These are phyloP conservation scores for Darwinula stevensoni DNA, from an alignment of 2,888 invertebrate species.

Conservation along the genomic window DNA sequence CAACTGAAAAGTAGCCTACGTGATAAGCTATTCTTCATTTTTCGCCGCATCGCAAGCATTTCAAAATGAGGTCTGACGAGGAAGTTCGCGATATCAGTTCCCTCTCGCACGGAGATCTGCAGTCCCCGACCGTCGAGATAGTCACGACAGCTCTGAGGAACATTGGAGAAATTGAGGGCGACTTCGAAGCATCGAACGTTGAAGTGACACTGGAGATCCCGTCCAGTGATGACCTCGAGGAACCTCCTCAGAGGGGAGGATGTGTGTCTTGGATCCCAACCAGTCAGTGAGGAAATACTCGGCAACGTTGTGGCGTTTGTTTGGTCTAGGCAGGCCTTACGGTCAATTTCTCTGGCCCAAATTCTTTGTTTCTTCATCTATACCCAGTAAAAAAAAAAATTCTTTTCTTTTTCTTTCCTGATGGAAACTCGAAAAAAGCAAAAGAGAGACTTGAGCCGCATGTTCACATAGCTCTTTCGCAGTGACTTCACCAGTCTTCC, in stretches of 20 bases:
- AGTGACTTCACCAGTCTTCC: too few relatives aligned
- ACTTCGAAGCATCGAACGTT: slow-evolving; percentile 14
- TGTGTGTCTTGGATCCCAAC: slow-evolving; percentile 15
- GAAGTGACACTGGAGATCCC: slow-evolving; percentile 14
- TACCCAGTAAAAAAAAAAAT: too few relatives aligned
- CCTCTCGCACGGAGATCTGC: not conserved
- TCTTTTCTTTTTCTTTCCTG: too few relatives aligned
- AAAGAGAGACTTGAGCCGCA: too few relatives aligned
- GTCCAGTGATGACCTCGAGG: slow-evolving; percentile 12
- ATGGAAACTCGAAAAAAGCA: too few relatives aligned
- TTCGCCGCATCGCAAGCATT: too few relatives aligned
- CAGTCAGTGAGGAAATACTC: slow-evolving; percentile 19
- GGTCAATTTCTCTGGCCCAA: not conserved
- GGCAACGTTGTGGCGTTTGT: slow-evolving; percentile 16
- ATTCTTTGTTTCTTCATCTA: slow-evolving; percentile 1
- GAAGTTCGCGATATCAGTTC: not conserved
- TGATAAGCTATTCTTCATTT: too few relatives aligned
- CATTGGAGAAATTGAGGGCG: slow-evolving; percentile 11
- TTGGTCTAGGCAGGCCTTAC: slow-evolving; percentile 14
- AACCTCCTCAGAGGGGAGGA: slow-evolving; percentile 16
- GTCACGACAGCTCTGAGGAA: not conserved
- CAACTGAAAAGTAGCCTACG: too few relatives aligned
- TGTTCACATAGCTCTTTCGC: too few relatives aligned
- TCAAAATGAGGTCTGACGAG: too few relatives aligned
- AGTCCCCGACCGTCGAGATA: slow-evolving; percentile 1